Evolutionary conservation across 1,140 invertebrate genomes (phyloP).

Genomic region (Eriosoma lanigerum): DNA sequence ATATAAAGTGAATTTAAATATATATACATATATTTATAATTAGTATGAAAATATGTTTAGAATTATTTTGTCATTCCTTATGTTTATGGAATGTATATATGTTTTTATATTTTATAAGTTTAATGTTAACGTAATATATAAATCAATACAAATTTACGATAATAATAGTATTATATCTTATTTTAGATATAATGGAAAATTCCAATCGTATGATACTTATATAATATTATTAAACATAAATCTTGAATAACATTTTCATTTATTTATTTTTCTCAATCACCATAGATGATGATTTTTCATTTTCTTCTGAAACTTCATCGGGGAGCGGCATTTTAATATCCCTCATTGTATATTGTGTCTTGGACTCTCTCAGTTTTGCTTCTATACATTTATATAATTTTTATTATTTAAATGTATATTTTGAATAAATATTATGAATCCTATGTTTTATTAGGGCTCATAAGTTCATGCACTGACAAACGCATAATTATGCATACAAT

Average conservation of each 20-base stretch:
- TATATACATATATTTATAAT: no score
- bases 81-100: no score
- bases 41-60: no score
- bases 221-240: not conserved
- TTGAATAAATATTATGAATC: not conserved
- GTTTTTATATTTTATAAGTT: no score
- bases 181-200: not conserved
- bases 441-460: no score
- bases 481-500: no score
- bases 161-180: no score
- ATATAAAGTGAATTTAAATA: no score
- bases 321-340: slow-evolving; percentile 12
- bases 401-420: not conserved
- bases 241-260: not conserved
- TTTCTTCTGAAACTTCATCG: not conserved
- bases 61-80: no score
- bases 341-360: slow-evolving; percentile 25
- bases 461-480: no score
- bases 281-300: not conserved
- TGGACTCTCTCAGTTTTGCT: slow-evolving; percentile 16
- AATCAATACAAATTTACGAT: no score
- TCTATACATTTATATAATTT: not conserved
- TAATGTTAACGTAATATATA: no score
- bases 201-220: not conserved
- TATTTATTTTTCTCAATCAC: not conserved